These are phyloP conservation scores for Paguma larvata DNA, from an alignment of 2,797 vertebrate species.

Conservation along the genomic window DNA sequence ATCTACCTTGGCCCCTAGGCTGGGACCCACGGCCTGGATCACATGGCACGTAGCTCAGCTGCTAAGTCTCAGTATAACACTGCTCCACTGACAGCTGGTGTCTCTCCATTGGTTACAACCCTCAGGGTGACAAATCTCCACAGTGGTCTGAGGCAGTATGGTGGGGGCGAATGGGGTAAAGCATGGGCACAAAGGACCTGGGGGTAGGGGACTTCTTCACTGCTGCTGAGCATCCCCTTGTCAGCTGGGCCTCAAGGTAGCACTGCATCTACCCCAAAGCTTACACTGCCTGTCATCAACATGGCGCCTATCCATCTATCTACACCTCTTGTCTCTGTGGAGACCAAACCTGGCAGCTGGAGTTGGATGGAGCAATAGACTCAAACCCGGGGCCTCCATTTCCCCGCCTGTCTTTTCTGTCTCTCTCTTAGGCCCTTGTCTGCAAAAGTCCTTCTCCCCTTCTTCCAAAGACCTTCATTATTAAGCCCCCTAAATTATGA, in stretches of 20 bases:
- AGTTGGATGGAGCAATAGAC: neutral
- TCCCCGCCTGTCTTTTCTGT: neutral
- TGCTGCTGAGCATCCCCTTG: neutral
- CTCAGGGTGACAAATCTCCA: neutral
- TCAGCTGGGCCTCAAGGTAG: neutral
- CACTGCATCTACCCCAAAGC: neutral
- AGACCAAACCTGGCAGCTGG: neutral
- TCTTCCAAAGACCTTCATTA: neutral
- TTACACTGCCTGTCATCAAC: neutral
- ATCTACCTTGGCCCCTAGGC: neutral
- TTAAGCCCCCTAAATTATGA: neutral
- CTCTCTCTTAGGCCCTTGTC: neutral
- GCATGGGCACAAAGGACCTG: no score
- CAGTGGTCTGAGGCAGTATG: neutral
- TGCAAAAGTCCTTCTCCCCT: neutral
- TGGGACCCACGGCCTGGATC: neutral
- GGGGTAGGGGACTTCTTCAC: neutral
- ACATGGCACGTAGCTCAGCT: fast-evolving
- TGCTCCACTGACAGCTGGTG: neutral
- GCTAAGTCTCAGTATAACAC: neutral
- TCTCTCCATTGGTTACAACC: neutral
- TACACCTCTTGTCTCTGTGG: neutral
- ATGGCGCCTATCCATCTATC: neutral
- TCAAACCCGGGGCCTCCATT: neutral
- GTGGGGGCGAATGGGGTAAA: neutral